phyloP scores from a whole-genome alignment of 2,113 vertebrate genomes.

The Mus spicilegus region DNA sequence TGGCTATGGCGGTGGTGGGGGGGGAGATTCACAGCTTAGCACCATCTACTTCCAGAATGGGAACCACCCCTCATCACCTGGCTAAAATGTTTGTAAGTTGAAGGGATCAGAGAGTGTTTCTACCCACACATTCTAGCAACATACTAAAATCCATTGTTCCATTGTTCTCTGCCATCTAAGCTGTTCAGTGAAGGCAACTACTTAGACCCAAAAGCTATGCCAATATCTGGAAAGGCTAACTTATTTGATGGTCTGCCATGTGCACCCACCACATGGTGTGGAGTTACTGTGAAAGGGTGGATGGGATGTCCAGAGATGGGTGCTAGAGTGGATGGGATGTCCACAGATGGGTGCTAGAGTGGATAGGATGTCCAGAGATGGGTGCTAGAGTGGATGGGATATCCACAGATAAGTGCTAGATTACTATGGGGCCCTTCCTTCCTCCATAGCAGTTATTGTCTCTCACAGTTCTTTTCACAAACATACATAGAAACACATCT shows the following conservation, averaged over 20 bases:
- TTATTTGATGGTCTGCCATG: slow-evolving; percentile 56
- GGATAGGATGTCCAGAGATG: neutral
- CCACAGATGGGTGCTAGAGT: slow-evolving; percentile 49
- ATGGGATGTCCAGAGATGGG: slow-evolving; percentile 3
- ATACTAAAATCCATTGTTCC: slow-evolving; percentile 64
- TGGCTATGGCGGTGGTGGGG: neutral
- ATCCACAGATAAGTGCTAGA: slow-evolving; percentile 43
- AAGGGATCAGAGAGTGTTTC: neutral
- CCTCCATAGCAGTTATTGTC: neutral
- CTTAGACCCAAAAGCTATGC: slow-evolving; percentile 68
- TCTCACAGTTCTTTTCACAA: slow-evolving; percentile 71
- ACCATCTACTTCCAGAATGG: neutral
- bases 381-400: neutral
- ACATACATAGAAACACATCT: neutral
- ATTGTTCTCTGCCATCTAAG: neutral
- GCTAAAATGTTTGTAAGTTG: slow-evolving; percentile 12
- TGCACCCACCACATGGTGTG: neutral
- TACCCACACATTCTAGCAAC: neutral
- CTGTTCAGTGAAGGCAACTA: slow-evolving; percentile 6
- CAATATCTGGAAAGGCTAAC: slow-evolving; percentile 73
- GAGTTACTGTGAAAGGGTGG: slow-evolving; percentile 26
- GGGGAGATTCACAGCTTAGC: neutral
- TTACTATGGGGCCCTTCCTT: accelerated
- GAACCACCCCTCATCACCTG: neutral
- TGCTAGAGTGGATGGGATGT: neutral